Evolutionary conservation across 2,113 vertebrate genomes (phyloP).

Genomic region (Grallaria varia): DNA sequence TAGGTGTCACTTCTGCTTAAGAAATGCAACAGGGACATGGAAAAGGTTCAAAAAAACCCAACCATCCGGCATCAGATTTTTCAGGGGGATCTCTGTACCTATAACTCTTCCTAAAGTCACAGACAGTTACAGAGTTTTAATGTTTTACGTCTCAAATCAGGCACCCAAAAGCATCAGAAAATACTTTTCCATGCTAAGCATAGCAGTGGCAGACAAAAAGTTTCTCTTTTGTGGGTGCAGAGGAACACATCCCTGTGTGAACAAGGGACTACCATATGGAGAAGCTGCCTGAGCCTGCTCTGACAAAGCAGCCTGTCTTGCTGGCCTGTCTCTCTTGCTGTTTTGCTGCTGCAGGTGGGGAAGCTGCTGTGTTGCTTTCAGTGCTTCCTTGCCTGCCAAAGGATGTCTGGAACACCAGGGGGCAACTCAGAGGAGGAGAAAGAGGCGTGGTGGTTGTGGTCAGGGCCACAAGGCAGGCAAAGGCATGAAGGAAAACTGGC

Average conservation of each 20-base stretch:
- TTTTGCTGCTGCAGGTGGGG: neutral
- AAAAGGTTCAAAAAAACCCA: neutral
- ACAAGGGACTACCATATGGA: accelerated
- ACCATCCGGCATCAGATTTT: accelerated
- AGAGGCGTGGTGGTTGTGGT: neutral
- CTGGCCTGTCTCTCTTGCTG: neutral
- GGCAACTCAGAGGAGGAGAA: neutral
- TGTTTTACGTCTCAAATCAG: neutral
- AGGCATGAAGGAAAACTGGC: neutral
- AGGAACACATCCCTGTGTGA: accelerated
- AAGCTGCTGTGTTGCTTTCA: neutral
- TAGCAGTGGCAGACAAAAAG: accelerated
- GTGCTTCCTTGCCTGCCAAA: neutral
- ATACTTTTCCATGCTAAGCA: neutral
- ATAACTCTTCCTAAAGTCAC: neutral
- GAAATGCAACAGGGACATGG: neutral
- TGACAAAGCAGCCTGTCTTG: neutral
- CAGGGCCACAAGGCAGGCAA: neutral
- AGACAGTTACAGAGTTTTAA: neutral
- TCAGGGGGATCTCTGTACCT: neutral
- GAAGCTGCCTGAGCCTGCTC: neutral
- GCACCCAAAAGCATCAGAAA: neutral
- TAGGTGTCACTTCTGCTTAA: neutral
- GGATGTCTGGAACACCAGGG: neutral
- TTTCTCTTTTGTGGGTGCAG: neutral